Conservation (phyloP, 2,888 invertebrate species). For the Celastrina argiolus region DNA sequence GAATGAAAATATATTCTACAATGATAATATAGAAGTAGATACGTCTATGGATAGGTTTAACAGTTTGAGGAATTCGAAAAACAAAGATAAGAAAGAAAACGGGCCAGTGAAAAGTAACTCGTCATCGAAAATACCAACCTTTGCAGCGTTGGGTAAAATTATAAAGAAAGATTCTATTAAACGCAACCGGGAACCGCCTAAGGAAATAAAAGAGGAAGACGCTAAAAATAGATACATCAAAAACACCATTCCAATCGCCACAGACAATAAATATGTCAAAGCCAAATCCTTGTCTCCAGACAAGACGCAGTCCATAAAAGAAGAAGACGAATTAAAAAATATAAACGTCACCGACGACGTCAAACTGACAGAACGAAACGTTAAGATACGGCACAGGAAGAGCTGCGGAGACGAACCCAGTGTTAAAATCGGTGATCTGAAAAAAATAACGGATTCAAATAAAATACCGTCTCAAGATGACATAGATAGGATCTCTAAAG, state of each 20-base stretch:
- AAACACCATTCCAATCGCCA: constrained; percentile 50
- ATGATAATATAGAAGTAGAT: constrained; percentile 68
- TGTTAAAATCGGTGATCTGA: constrained; percentile 46
- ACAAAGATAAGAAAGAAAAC: constrained; percentile 53
- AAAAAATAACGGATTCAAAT: constrained; percentile 57
- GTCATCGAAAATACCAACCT: constrained; percentile 71
- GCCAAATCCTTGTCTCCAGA: constrained; percentile 65
- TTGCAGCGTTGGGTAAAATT: constrained; percentile 69
- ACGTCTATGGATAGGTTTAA: constrained; percentile 62
- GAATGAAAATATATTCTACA: constrained; percentile 73
- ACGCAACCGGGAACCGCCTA: constrained; percentile 46
- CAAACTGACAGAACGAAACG: constrained; percentile 26
- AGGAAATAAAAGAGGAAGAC: constrained; percentile 37
- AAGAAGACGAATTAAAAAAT: constrained; percentile 39
- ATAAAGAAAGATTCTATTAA: constrained; percentile 72
- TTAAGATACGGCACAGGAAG: constrained; percentile 55
- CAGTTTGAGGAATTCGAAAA: constrained; percentile 65
- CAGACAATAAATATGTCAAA: constrained; percentile 68
- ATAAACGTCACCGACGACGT: constrained; percentile 6
- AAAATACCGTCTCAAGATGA: constrained; percentile 89
- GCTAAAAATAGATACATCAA: constrained; percentile 64
- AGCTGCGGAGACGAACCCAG: constrained; percentile 71
- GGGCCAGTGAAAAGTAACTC: constrained; percentile 64
- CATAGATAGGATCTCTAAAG: constrained; percentile 91
- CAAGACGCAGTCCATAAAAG: constrained; percentile 52